phyloP scores from a whole-genome alignment of 1,140 invertebrate species.

The Palaemon carinicauda region DNA sequence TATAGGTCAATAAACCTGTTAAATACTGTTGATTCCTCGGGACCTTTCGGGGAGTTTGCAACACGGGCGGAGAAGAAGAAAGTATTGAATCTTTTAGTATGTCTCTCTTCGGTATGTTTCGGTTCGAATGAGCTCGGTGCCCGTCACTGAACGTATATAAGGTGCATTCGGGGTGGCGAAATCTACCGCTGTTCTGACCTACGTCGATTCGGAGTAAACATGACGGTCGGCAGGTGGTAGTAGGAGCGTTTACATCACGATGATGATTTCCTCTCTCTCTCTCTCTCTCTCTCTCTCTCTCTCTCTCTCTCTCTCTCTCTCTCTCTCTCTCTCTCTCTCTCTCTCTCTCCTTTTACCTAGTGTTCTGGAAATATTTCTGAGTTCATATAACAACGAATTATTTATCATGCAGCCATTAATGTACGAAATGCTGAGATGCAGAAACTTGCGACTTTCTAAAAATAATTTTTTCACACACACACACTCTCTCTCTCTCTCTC shows the following conservation, averaged over 20 bases:
- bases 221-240: not conserved
- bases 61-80: too few species aligned
- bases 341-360: not conserved
- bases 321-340: not conserved
- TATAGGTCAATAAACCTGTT: too few species aligned
- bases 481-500: not conserved
- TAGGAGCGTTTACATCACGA: not conserved
- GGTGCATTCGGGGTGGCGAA: not conserved
- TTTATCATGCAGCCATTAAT: too few species aligned
- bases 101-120: too few species aligned
- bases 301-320: not conserved
- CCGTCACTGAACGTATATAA: too few species aligned
- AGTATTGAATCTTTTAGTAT: too few species aligned
- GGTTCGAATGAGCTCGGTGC: too few species aligned
- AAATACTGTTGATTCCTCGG: too few species aligned
- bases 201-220: not conserved
- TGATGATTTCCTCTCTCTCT: not conserved
- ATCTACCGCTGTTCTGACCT: not conserved
- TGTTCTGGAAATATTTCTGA: not conserved
- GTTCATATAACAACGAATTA: too few species aligned
- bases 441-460: too few species aligned
- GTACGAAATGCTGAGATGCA: too few species aligned
- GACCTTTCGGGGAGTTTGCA: too few species aligned
- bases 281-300: not conserved
- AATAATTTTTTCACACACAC: not conserved